These are phyloP conservation scores for Bovichtus diacanthus DNA, from an alignment of 2,797 vertebrate species.

Conservation along the genomic window DNA sequence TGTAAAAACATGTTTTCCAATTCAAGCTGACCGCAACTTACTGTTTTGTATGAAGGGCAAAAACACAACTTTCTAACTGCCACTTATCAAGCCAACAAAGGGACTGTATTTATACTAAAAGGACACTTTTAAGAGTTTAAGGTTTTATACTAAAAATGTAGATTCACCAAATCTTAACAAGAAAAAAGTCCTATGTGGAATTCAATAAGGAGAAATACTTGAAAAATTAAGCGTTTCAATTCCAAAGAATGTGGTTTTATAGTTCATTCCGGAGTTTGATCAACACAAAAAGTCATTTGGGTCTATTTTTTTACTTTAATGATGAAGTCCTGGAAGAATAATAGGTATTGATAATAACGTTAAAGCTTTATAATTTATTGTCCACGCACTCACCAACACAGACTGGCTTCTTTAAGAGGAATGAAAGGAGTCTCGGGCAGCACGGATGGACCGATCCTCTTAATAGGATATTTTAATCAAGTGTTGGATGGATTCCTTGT, in stretches of 20 bases:
- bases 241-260: background rate
- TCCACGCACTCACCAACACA: background rate
- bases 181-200: background rate
- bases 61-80: conserved; percentile 13
- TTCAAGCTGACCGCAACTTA: conserved; percentile 13
- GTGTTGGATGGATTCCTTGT: conserved; percentile 23
- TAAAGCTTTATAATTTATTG: background rate
- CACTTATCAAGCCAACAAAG: conserved; percentile 30
- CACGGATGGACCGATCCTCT: conserved; percentile 1
- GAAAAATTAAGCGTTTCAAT: background rate
- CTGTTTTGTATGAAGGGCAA: conserved; percentile 18
- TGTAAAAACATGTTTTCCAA: conserved; percentile 45
- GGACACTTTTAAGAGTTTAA: background rate
- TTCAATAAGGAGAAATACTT: background rate
- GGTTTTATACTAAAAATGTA: background rate
- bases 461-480: conserved; percentile 32
- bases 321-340: background rate
- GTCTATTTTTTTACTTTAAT: conserved; percentile 10
- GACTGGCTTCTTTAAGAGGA: background rate
- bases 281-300: conserved; percentile 8
- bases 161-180: background rate
- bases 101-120: background rate
- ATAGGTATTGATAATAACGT: background rate
- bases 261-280: conserved; percentile 5
- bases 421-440: background rate